Conservation (phyloP, 2,888 invertebrate species). For the Leucophenga maculata region DNA sequence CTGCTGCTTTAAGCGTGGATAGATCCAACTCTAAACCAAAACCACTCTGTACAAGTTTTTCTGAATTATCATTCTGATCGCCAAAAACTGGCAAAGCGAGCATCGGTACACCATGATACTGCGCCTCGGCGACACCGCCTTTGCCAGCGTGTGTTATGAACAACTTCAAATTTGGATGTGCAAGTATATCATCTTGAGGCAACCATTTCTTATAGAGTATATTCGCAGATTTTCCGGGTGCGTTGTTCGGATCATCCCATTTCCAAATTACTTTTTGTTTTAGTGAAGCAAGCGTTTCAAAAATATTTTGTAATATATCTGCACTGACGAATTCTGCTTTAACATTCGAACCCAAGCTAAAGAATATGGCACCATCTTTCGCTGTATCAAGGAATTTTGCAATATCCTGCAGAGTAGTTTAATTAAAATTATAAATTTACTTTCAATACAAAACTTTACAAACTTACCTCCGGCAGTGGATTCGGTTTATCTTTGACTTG, state of each 20-base stretch:
- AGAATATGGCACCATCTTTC: constrained; percentile 71
- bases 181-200: constrained; percentile 78
- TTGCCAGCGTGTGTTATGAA: constrained; percentile 80
- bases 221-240: constrained; percentile 71
- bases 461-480: constrained; percentile 58
- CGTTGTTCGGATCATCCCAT: constrained; percentile 76
- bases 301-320: constrained; percentile 74
- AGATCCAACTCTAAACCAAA: constrained; percentile 48
- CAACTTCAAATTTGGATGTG: constrained; percentile 74
- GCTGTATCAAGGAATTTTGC: constrained; percentile 61
- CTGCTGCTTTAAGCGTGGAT: constrained; percentile 38
- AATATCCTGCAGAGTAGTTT: constrained; percentile 47
- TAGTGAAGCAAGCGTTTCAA: constrained; percentile 75
- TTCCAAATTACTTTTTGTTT: constrained; percentile 80
- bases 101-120: constrained; percentile 75
- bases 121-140: constrained; percentile 77
- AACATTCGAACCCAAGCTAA: constrained; percentile 72
- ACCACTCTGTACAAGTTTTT: constrained; percentile 40
- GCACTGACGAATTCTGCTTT: constrained; percentile 70
- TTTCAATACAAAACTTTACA: no score
- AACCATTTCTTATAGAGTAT: constrained; percentile 75
- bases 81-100: constrained; percentile 59
- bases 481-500: constrained; percentile 65
- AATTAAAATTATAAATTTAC: no score
- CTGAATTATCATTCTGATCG: constrained; percentile 55